Percentiles rank a stretch among this genome's conserved stretches.
phyloP scores from a whole-genome alignment of 2,113 vertebrate genomes.

The Onychorhynchus coronatus region DNA sequence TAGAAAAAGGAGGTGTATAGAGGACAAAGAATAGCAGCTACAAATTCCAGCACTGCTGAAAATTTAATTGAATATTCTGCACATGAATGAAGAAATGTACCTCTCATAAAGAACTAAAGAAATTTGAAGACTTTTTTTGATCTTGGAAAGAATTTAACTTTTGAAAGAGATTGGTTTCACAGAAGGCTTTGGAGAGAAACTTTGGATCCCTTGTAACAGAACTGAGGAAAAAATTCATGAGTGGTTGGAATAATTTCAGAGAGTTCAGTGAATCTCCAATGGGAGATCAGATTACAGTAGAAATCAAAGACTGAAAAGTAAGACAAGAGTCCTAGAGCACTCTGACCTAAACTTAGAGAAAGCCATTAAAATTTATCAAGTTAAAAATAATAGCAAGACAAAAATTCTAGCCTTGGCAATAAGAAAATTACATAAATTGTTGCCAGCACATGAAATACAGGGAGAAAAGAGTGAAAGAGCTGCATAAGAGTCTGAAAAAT shows the following conservation, averaged over 20 bases:
- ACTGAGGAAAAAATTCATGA: background rate
- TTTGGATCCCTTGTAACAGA: background rate
- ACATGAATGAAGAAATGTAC: background rate
- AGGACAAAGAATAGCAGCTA: background rate
- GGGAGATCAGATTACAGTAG: background rate
- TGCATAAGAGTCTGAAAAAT: background rate
- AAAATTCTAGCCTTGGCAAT: background rate
- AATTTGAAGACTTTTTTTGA: background rate
- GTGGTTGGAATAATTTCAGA: background rate
- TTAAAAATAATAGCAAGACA: background rate
- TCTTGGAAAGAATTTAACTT: background rate
- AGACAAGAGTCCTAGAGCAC: background rate
- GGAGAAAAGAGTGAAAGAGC: background rate
- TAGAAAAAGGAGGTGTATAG: background rate
- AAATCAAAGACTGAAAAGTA: constrained; percentile 15
- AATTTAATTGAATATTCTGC: background rate
- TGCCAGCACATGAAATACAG: background rate
- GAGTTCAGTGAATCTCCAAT: background rate
- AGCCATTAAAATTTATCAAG: background rate
- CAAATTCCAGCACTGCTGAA: background rate
- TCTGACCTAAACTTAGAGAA: background rate
- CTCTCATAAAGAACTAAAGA: background rate
- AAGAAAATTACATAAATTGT: background rate
- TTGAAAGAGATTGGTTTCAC: background rate
- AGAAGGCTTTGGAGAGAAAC: background rate